phyloP scores from a whole-genome alignment of 2,113 vertebrate genomes.

The Pygoscelis adeliae region DNA sequence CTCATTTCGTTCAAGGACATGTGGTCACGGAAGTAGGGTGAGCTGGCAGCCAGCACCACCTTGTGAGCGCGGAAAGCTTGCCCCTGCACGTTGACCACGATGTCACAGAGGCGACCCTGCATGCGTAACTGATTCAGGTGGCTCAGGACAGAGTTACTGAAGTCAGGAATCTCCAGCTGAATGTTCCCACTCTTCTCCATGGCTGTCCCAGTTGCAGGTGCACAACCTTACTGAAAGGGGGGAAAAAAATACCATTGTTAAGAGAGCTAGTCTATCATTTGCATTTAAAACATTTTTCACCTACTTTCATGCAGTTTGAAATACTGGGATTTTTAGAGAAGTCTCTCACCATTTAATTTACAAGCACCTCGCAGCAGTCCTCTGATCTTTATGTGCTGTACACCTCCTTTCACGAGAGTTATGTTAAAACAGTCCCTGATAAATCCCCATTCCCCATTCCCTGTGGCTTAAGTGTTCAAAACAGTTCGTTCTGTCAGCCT shows the following conservation, averaged over 20 bases:
- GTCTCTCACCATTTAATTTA: neutral
- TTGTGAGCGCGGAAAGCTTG: constrained; percentile 97
- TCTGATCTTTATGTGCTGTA: neutral
- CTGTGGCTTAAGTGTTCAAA: neutral
- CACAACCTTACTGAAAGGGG: constrained; percentile 54
- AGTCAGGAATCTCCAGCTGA: constrained; percentile 97
- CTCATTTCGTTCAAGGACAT: constrained; percentile 99
- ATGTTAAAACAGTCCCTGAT: neutral
- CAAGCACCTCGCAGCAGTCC: neutral
- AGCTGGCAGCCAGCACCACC: constrained; percentile 96
- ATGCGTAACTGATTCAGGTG: constrained; percentile 97
- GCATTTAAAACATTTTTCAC: neutral
- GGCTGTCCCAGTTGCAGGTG: constrained; percentile 59
- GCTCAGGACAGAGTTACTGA: constrained; percentile 96
- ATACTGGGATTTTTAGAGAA: neutral
- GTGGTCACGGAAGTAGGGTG: constrained; percentile 98
- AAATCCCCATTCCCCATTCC: neutral
- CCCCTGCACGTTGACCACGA: constrained; percentile 95
- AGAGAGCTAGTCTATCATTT: neutral
- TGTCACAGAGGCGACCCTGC: constrained; percentile 96
- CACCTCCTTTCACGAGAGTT: neutral
- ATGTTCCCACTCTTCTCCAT: constrained; percentile 97
- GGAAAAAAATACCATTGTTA: neutral
- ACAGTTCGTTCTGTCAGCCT: neutral
- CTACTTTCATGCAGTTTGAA: neutral